Base-by-base conservation (phyloP, 2,888 invertebrate species). In the Oxyteleia sp. region DNA sequence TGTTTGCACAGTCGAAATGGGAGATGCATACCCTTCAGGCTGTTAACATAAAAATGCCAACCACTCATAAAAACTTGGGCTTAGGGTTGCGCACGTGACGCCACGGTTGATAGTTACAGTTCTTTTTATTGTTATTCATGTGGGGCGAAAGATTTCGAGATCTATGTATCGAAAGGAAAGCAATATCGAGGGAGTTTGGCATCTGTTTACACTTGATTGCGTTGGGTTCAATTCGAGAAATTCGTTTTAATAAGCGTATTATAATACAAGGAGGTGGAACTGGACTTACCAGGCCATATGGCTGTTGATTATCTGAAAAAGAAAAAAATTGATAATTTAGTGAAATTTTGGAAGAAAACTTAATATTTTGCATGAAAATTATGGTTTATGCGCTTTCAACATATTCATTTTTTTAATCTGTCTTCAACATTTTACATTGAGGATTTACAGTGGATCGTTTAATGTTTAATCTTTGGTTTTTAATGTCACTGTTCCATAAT, bases 41-140 rank as follows among this genome's bases (percentile, higher is more conserved):
- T 87, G 90, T 92, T 91, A 92, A 90, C 91, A 92, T 91, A 91
- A 92, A 92, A 92, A 92, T 90, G 87, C 85, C 71, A 71, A 69
- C 84, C 47, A 85, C 85, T 89, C 89, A 88, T 90, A 91, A 91
- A 91, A 85, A 68, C 47, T 64, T 49, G 51, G 38, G 35, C 59
- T 66, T 61, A 29, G 72, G 75, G 47, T 45, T 51, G 18, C 43
- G 38, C 80, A 80, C 83, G 81, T 66, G 82, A 86, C 82, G 87
- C 84, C 88, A 85, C 8, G 59, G 26, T 76, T 32, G 15, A 51
- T 45, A 32, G 88, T 91, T 89, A 89, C 87, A 88, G 87, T 89
- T 88, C 87, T 87, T 88, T 86, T 88, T 88, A 91, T 92, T 92
- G 90, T 91, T 91, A 90, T 91, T 91, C 90, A 90, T 91, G 89